Conservation (phyloP, 2,888 invertebrate genomes). For the Beris chalybata region DNA sequence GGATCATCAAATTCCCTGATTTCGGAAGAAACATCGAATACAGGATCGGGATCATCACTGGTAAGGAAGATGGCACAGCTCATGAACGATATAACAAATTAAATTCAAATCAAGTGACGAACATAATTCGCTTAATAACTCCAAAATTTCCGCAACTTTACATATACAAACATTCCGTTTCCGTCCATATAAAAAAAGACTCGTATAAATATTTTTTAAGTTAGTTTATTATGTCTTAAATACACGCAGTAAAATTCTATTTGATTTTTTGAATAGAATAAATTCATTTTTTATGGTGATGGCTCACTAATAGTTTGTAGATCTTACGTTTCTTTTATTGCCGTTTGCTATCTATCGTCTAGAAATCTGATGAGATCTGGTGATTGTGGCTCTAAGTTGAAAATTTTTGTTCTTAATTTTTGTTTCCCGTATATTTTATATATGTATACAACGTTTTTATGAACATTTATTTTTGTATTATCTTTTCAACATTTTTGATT, state of each 20-base stretch:
- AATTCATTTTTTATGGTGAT: slow-evolving; percentile 1
- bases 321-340: neutral
- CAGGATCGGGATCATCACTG: slow-evolving; percentile 62
- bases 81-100: slow-evolving; percentile 59
- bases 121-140: neutral
- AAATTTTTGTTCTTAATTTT: slow-evolving; percentile 39
- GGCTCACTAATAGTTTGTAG: slow-evolving; percentile 3
- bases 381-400: slow-evolving; percentile 27
- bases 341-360: neutral
- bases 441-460: no score
- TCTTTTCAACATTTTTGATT: slow-evolving; percentile 24
- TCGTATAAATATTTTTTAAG: no score
- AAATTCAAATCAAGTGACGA: neutral
- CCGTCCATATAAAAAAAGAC: slow-evolving; percentile 10
- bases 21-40: slow-evolving; percentile 61
- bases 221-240: neutral
- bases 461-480: no score
- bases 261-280: no score
- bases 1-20: slow-evolving; percentile 67
- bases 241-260: neutral
- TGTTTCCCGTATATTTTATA: neutral
- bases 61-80: slow-evolving; percentile 72
- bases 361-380: slow-evolving; percentile 35
- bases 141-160: neutral
- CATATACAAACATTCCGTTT: slow-evolving; percentile 13